These are phyloP conservation scores for Phorcus lineatus DNA, from an alignment of 2,888 invertebrate species.

Conservation along the genomic window DNA sequence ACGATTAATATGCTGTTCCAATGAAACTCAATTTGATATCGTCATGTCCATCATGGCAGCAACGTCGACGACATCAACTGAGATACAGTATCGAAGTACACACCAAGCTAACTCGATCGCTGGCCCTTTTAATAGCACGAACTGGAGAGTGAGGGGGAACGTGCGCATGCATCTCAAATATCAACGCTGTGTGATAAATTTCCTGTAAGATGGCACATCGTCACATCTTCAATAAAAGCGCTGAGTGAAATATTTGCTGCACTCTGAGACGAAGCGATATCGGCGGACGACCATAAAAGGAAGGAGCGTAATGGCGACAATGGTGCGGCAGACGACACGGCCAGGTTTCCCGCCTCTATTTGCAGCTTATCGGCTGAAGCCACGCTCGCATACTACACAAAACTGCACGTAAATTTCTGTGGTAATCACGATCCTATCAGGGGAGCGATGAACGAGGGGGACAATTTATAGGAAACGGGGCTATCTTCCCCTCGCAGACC, in stretches of 20 bases:
- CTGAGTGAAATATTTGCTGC: slow-evolving; percentile 33
- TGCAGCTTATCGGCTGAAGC: slow-evolving; percentile 45
- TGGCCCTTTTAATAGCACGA: not conserved
- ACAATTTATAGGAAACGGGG: slow-evolving; percentile 24
- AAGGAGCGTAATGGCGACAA: slow-evolving; percentile 41
- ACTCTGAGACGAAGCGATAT: slow-evolving; percentile 47
- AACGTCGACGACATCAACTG: not conserved
- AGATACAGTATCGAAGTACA: not conserved
- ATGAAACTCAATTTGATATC: not conserved
- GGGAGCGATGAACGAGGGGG: not conserved
- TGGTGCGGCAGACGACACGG: slow-evolving; percentile 49
- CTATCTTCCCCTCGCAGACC: slow-evolving; percentile 2
- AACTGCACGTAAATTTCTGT: slow-evolving; percentile 23
- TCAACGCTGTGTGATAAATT: slow-evolving; percentile 38
- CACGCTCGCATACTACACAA: slow-evolving; percentile 35
- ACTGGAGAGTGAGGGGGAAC: slow-evolving; percentile 2
- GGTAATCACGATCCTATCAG: slow-evolving; percentile 30
- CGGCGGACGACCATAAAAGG: slow-evolving; percentile 55
- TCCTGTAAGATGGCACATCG: slow-evolving; percentile 24
- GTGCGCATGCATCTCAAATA: slow-evolving; percentile 42
- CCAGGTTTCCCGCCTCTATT: slow-evolving; percentile 51
- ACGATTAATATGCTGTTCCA: not conserved
- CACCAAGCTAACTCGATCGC: too few species aligned
- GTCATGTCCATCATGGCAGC: not conserved
- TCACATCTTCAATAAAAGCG: slow-evolving; percentile 21